Conservation (phyloP, 1,140 invertebrate genomes). For the Meteorus sp. region DNA sequence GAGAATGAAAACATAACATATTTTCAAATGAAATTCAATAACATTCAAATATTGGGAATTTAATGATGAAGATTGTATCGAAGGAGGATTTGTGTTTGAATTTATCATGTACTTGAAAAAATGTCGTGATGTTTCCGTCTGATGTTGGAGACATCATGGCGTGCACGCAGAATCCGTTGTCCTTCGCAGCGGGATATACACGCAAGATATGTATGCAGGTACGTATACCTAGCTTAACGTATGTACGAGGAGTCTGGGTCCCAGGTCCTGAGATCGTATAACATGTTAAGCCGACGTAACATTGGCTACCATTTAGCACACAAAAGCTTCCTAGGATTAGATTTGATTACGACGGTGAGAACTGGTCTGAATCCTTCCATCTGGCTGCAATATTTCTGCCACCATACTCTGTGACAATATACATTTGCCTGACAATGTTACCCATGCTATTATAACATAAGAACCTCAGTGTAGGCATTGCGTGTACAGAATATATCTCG, state of each 20-base stretch:
- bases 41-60: no score
- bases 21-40: no score
- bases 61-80: no score
- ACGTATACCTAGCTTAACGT: background rate
- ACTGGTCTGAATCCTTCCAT: constrained; percentile 25
- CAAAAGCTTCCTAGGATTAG: constrained; percentile 40
- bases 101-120: no score
- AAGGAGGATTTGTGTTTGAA: no score
- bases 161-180: constrained; percentile 6
- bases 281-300: constrained; percentile 40
- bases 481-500: no score
- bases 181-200: constrained; percentile 8
- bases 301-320: constrained; percentile 39
- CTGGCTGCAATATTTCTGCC: background rate
- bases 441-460: no score
- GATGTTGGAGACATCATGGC: background rate
- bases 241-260: background rate
- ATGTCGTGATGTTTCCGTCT: background rate
- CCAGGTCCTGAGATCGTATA: constrained; percentile 20
- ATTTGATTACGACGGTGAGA: constrained; percentile 44
- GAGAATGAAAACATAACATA: no score
- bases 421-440: constrained; percentile 6
- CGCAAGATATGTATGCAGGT: constrained; percentile 19
- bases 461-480: no score
- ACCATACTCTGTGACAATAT: background rate